Percentiles rank a stretch among this genome's conserved stretches.
Conservation (phyloP, 2,888 invertebrate genomes). For the Heliconius erato region DNA sequence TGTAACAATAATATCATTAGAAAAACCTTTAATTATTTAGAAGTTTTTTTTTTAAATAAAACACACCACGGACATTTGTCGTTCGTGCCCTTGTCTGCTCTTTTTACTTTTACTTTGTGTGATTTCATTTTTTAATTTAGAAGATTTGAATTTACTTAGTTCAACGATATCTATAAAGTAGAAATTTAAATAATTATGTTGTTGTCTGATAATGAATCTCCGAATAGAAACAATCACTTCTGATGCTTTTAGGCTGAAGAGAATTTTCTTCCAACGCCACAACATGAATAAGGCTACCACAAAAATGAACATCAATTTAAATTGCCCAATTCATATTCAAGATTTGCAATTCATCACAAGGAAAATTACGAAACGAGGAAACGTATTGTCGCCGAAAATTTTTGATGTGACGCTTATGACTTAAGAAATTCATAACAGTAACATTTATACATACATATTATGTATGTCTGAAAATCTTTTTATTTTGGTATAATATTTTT, state of each 20-base stretch:
- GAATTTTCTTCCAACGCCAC: not conserved
- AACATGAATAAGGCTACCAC: not conserved
- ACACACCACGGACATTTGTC: too few relatives aligned
- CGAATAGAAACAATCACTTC: too few relatives aligned
- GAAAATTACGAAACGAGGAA: constrained; percentile 11
- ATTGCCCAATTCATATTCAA: constrained; percentile 28
- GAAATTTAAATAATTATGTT: too few relatives aligned
- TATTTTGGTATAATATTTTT: not conserved
- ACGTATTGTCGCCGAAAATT: constrained; percentile 7
- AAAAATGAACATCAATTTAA: constrained; percentile 11
- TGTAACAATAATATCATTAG: too few relatives aligned
- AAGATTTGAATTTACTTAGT: too few relatives aligned
- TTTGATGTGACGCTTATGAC: not conserved
- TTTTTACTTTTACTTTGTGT: too few relatives aligned
- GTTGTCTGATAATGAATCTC: too few relatives aligned
- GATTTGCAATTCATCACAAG: constrained; percentile 20
- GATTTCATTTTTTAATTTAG: too few relatives aligned
- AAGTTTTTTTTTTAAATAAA: too few relatives aligned
- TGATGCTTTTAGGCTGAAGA: not conserved
- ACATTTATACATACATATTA: not conserved
- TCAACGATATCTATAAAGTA: too few relatives aligned
- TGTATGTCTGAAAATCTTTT: not conserved
- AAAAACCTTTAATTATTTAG: too few relatives aligned
- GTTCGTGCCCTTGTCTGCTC: too few relatives aligned
- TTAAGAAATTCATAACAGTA: not conserved